Evolutionary conservation across 2,113 vertebrate genomes (phyloP).

Genomic region (Mormyrus lacerda): DNA sequence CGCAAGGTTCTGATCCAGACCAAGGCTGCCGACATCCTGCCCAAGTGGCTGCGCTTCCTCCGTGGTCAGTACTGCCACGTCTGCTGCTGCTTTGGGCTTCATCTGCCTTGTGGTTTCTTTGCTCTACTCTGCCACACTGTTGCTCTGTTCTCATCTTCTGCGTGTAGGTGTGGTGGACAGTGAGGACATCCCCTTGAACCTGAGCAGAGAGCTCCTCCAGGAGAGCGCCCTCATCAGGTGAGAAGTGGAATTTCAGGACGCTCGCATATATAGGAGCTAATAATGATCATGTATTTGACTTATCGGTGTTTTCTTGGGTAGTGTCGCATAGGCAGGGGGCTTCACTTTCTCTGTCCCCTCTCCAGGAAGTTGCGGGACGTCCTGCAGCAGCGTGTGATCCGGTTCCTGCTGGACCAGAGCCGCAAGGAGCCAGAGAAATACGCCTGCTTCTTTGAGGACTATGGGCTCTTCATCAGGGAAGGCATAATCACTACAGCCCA

Average conservation of each 20-base stretch:
- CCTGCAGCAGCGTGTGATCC: conserved; percentile 84
- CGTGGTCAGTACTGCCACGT: conserved; percentile 58
- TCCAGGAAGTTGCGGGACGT: conserved; percentile 84
- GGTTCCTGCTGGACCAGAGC: conserved; percentile 89
- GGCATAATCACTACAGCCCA: conserved; percentile 88
- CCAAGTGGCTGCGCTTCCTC: conserved; percentile 92
- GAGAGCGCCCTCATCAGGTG: conserved; percentile 90
- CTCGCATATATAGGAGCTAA: not conserved
- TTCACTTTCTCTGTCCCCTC: not conserved
- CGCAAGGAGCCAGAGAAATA: conserved; percentile 94
- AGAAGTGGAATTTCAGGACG: not conserved
- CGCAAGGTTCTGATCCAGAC: conserved; percentile 93
- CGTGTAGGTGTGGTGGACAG: conserved; percentile 90
- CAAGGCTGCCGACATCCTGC: conserved; percentile 84
- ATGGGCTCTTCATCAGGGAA: conserved; percentile 87
- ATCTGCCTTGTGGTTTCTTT: not conserved
- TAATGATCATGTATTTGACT: not conserved
- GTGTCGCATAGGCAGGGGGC: not conserved
- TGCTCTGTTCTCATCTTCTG: not conserved
- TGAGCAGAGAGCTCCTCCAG: conserved; percentile 94
- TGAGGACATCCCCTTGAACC: conserved; percentile 93
- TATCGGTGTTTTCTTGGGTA: not conserved
- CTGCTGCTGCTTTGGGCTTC: not conserved
- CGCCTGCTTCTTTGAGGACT: conserved; percentile 87
- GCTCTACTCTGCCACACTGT: not conserved